Evolutionary conservation across 2,888 invertebrate species (phyloP).

Genomic region (Aphidoletes aphidimyza): DNA sequence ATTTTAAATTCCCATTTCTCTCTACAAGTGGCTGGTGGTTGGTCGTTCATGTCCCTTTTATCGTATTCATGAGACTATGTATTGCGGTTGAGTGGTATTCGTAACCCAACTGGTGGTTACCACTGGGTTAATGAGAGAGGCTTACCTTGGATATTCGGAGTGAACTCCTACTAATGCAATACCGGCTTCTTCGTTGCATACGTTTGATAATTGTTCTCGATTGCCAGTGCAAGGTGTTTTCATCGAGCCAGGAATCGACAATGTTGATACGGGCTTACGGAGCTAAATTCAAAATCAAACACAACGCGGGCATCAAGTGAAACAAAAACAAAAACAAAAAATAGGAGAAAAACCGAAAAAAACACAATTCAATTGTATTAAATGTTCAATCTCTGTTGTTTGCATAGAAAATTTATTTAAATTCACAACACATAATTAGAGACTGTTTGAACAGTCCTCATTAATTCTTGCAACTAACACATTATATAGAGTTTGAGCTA

Average conservation of each 20-base stretch:
- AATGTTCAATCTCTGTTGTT: too few relatives aligned
- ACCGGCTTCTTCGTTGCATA: conserved; percentile 82
- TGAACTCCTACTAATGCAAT: conserved; percentile 90
- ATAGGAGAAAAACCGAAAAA: neutral
- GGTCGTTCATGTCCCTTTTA: neutral
- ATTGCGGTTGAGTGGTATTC: too few relatives aligned
- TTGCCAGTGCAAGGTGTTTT: conserved; percentile 74
- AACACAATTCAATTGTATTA: neutral
- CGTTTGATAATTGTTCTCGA: conserved; percentile 71
- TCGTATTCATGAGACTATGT: too few relatives aligned
- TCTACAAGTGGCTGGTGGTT: neutral
- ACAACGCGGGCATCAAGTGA: neutral
- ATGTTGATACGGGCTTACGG: conserved; percentile 96
- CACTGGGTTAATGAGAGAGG: neutral
- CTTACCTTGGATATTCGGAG: conserved; percentile 82
- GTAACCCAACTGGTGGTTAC: neutral
- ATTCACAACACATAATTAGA: conserved; percentile 10
- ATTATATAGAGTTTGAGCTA: neutral
- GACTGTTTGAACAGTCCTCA: conserved; percentile 13
- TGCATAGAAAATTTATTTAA: neutral
- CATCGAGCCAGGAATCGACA: conserved; percentile 95
- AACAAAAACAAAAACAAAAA: conserved; percentile 7
- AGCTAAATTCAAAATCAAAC: conserved; percentile 74
- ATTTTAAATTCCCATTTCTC: neutral
- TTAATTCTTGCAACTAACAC: conserved; percentile 24